Evolutionary conservation across 2,888 invertebrate genomes (phyloP), one percentile per base, ranked within the genome.

Genomic region (Saturnia japonica): DNA sequence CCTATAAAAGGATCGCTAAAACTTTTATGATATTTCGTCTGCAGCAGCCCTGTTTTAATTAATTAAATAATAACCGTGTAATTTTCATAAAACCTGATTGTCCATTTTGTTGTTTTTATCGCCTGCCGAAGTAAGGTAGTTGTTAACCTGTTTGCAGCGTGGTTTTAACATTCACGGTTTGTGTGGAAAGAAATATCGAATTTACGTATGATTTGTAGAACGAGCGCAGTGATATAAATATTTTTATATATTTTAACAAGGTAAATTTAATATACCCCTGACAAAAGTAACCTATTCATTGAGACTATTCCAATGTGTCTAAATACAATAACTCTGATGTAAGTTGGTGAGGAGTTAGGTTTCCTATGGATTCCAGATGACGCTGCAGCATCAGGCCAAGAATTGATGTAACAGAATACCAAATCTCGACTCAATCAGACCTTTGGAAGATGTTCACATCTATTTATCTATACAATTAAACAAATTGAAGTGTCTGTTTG

Each of bases 31-130:
- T 60, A 60, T 16, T 25, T 51, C 0, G 0, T 12, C 16, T 28
- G n/a, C 1, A 40, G n/a, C 64, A 64, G 40, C 64, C 64, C 19
- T 64, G 16, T 40, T 40, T 22, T n/a, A 19, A 64, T 64, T 64
- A 64, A 64, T 64, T 64, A 40, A 16, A 64, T n/a, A 64, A 64
- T 64, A 64, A 64, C 2, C 40, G 40, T n/a, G 64, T 40, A 34
- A 64, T 64, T 64, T 64, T n/a, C 9, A 40, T 40, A 64, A 64
- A 64, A 64, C 64, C n/a, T 9, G 64, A 64, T 64, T 40, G n/a
- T 40, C 16, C 34, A 25, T 25, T 25, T 57, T 25, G 1, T 16
- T 62, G 34, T 40, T 64, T 64, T 40, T n/a, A 64, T 64, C 22
- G 40, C 40, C 16, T 64, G 19, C 12, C n/a, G 40, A 40, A 40